These are phyloP conservation scores for Limnephilus lunatus DNA, from an alignment of 2,888 invertebrate species.

Conservation along the genomic window DNA sequence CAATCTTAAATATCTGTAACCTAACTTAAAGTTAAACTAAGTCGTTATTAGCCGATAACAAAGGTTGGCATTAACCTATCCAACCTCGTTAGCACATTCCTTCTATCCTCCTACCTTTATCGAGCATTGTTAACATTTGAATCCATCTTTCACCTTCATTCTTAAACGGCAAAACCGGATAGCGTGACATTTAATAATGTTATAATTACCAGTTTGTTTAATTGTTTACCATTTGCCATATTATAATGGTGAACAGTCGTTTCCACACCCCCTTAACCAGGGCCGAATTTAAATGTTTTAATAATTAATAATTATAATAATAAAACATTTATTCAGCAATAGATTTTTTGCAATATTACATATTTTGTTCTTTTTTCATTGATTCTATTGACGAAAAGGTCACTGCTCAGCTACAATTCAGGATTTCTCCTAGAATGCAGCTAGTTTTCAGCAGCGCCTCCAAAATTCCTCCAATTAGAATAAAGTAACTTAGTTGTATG, in stretches of 20 bases:
- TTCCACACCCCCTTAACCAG: background rate
- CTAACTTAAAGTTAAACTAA: background rate
- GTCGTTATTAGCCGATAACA: background rate
- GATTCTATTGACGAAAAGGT: too few species aligned
- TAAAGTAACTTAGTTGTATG: too few species aligned
- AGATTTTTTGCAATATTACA: too few species aligned
- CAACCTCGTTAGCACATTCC: background rate
- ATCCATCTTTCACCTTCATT: constrained; percentile 11
- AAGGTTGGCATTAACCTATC: background rate
- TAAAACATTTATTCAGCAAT: too few species aligned
- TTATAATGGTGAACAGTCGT: background rate
- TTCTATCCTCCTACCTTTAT: background rate
- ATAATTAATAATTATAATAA: too few species aligned
- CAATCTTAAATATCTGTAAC: background rate
- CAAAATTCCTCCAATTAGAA: too few species aligned
- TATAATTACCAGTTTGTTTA: constrained; percentile 8
- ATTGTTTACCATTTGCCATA: constrained; percentile 34
- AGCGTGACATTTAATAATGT: constrained; percentile 20
- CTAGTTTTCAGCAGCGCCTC: too few species aligned
- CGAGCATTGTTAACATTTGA: constrained; percentile 17
- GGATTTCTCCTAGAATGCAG: too few species aligned
- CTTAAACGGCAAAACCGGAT: constrained; percentile 3
- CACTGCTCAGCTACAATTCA: too few species aligned
- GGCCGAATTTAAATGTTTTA: background rate
- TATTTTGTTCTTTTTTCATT: too few species aligned